phyloP scores from a whole-genome alignment of 1,140 invertebrate species.

The Chironomus striatipennis region DNA sequence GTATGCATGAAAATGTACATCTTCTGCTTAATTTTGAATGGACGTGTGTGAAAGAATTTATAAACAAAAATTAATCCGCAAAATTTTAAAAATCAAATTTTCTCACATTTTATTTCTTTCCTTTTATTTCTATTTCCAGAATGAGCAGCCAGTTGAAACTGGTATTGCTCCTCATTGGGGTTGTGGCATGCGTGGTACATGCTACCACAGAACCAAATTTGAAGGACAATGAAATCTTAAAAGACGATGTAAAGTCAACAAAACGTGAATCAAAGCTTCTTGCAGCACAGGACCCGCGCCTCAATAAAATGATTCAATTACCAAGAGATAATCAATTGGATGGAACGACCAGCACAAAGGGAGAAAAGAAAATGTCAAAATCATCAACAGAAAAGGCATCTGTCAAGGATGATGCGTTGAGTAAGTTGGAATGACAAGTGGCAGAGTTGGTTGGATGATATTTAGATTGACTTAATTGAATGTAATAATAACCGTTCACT shows the following conservation, averaged over 20 bases:
- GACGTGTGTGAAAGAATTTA: not conserved
- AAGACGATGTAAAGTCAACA: not conserved
- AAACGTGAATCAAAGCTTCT: not conserved
- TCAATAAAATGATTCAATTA: not conserved
- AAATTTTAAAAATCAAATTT: not conserved
- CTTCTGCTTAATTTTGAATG: not conserved
- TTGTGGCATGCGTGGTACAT: conserved; percentile 1
- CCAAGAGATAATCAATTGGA: not conserved
- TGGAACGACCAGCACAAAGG: not conserved
- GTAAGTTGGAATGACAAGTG: not conserved
- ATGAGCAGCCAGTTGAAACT: not conserved
- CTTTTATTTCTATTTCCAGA: not conserved
- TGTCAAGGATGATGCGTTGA: not conserved
- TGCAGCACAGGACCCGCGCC: not conserved
- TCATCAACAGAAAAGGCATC: not conserved
- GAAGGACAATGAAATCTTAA: not conserved
- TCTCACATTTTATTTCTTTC: not conserved
- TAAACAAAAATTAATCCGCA: not conserved
- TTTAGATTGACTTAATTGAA: too few species aligned
- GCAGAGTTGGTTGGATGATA: too few species aligned
- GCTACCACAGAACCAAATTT: not conserved
- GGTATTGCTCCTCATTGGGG: not conserved
- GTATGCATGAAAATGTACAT: not conserved
- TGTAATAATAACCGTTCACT: too few species aligned
- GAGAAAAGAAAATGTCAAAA: not conserved